A percentile compares a stretch with the other conserved stretches of the same genome.
phyloP scores from a whole-genome alignment of 2,113 vertebrate genomes.

The Accipiter cooperii region DNA sequence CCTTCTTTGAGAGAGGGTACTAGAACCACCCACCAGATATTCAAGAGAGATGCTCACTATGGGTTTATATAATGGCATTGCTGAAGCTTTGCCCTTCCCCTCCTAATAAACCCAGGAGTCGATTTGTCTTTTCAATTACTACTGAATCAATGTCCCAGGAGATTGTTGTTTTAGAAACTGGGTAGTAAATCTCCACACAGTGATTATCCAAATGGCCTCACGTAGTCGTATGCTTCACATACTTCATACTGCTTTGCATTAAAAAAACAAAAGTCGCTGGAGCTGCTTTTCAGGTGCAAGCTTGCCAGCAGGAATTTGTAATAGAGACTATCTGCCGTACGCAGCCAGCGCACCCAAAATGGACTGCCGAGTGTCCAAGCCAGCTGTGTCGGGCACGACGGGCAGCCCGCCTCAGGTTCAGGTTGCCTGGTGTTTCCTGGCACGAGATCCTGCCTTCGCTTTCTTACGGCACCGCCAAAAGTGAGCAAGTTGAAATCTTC shows the following conservation, averaged over 20 bases:
- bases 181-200: background rate
- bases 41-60: background rate
- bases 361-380: background rate
- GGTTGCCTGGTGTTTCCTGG: background rate
- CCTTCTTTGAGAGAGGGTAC: background rate
- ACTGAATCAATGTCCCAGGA: background rate
- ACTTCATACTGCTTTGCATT: background rate
- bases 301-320: background rate
- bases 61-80: background rate
- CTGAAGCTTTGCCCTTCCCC: background rate
- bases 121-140: background rate
- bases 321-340: background rate
- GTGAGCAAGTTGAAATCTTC: background rate
- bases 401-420: background rate
- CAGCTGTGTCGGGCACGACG: accelerated
- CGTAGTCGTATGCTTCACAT: background rate
- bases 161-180: background rate
- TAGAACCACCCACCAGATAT: background rate
- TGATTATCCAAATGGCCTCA: background rate
- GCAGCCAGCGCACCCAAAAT: accelerated
- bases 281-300: background rate
- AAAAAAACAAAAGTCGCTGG: background rate
- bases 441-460: accelerated
- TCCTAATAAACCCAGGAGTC: background rate
- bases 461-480: background rate